Conservation (phyloP, 35 echinoderm and acorn worm species). For the Patiria miniata region DNA sequence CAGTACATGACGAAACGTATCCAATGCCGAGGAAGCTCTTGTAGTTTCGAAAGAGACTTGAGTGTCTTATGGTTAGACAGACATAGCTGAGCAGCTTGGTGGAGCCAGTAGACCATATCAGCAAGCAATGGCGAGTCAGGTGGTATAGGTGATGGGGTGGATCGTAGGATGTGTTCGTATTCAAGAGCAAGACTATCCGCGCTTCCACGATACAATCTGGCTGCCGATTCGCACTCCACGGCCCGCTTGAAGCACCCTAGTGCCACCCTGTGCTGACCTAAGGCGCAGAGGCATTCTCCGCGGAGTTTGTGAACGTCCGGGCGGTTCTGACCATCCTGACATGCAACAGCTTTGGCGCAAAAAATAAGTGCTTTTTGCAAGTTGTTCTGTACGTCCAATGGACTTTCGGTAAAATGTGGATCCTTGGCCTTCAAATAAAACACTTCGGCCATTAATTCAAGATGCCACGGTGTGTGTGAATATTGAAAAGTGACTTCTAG, state of each 20-base stretch:
- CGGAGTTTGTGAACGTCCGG: neutral
- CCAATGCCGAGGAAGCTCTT: neutral
- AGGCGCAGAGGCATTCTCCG: neutral
- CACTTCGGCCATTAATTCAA: neutral
- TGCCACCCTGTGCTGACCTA: neutral
- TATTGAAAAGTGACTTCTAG: neutral
- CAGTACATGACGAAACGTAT: neutral
- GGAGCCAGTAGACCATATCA: slow-evolving; percentile 7
- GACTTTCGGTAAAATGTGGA: neutral
- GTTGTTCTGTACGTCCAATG: neutral
- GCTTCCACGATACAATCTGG: too few species aligned
- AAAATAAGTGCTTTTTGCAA: neutral
- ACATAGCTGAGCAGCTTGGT: neutral
- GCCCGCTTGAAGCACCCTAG: neutral
- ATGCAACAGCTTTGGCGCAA: neutral
- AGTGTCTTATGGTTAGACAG: neutral
- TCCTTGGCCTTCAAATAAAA: neutral
- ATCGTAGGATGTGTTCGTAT: neutral
- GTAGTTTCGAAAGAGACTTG: too few species aligned
- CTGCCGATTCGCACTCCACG: neutral
- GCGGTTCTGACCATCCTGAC: neutral
- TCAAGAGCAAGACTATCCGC: neutral
- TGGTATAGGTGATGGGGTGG: too few species aligned
- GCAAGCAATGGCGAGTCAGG: neutral
- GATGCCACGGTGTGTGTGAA: neutral